Conservation (phyloP, 2,888 invertebrate species). For the Phrixothrix hirtus region DNA sequence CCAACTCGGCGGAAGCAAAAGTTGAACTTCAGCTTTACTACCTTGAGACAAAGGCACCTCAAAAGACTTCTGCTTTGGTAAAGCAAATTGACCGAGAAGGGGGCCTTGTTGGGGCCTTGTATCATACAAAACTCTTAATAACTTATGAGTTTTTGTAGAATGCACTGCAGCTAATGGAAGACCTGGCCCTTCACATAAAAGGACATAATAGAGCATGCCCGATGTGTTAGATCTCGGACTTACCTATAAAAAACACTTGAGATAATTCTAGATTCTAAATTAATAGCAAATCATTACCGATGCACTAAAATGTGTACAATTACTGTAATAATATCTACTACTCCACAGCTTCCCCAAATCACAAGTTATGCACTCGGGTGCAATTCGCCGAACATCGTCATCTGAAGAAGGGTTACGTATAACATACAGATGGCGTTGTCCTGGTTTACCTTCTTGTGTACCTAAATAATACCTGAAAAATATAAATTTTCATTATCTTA, state of each 20-base stretch:
- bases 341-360: conserved; percentile 76
- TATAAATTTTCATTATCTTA: conserved; percentile 1
- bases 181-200: conserved; percentile 91
- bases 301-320: conserved; percentile 86
- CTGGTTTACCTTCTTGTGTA: conserved; percentile 80
- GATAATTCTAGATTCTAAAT: not conserved
- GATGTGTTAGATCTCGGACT: conserved; percentile 47
- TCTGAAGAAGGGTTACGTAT: conserved; percentile 75
- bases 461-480: conserved; percentile 61
- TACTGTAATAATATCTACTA: conserved; percentile 77
- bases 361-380: conserved; percentile 86
- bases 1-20: conserved; percentile 87
- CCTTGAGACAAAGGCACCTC: conserved; percentile 86
- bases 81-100: conserved; percentile 74
- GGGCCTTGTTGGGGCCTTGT: conserved; percentile 71
- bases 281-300: conserved; percentile 60
- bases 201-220: conserved; percentile 65
- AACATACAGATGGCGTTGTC: conserved; percentile 86
- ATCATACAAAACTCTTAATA: conserved; percentile 78
- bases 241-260: conserved; percentile 40
- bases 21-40: conserved; percentile 83
- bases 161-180: conserved; percentile 83
- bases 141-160: conserved; percentile 73
- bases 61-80: conserved; percentile 81
- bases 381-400: conserved; percentile 67